Evolutionary conservation across 2,797 vertebrate species (phyloP).

Genomic region (Gastrophryne carolinensis): DNA sequence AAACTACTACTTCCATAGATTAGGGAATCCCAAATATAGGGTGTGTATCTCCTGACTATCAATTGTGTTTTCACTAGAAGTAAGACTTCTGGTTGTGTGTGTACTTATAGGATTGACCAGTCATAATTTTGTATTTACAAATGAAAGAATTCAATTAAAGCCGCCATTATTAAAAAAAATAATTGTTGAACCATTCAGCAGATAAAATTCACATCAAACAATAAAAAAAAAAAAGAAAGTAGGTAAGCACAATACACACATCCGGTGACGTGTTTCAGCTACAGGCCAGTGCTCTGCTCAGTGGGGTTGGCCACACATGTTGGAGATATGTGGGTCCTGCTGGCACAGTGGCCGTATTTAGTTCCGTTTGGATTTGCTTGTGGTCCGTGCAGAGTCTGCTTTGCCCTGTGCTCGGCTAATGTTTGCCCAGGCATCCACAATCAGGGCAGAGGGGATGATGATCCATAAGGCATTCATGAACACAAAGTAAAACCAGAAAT

Average conservation of each 20-base stretch:
- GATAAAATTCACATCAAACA: neutral
- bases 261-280: neutral
- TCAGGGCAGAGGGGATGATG: constrained; percentile 73
- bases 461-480: constrained; percentile 85
- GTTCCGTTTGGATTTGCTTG: constrained; percentile 56
- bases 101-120: no score
- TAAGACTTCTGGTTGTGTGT: no score
- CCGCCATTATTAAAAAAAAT: neutral
- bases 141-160: neutral
- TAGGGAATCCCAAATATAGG: no score
- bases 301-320: neutral
- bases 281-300: neutral
- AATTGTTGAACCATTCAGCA: neutral
- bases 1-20: no score
- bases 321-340: no score
- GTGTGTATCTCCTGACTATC: no score
- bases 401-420: constrained; percentile 70
- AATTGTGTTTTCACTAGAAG: no score
- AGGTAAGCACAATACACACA: neutral
- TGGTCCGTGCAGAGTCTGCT: constrained; percentile 57
- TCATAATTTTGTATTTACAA: no score
- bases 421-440: constrained; percentile 77
- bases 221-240: neutral
- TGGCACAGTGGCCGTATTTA: constrained; percentile 43
- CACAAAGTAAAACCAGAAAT: constrained; percentile 93